A percentile compares a stretch with the other conserved stretches of the same genome.
Evolutionary conservation across 2,888 invertebrate species (phyloP).

Genomic region (Acanthoscelides obtectus): DNA sequence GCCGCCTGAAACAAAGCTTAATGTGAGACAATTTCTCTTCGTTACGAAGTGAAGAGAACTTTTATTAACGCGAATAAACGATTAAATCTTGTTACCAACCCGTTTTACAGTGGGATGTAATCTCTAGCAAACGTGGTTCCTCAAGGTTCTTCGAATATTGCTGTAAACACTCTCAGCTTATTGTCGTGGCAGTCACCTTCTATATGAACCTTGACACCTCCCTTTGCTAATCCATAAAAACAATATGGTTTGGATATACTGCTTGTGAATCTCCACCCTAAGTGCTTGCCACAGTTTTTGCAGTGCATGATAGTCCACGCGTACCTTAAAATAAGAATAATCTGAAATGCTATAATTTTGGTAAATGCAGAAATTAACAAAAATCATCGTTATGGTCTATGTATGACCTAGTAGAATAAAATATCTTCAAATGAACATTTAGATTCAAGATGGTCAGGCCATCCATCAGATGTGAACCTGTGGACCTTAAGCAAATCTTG

Average conservation of each 20-base stretch:
- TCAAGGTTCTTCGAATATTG: constrained; percentile 9
- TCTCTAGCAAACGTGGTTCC: constrained; percentile 19
- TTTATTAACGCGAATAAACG: too few relatives aligned
- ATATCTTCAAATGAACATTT: too few relatives aligned
- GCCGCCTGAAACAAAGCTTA: too few relatives aligned
- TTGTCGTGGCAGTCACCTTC: constrained; percentile 8
- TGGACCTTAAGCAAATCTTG: too few relatives aligned
- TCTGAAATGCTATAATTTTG: neutral
- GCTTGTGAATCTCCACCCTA: constrained; percentile 80
- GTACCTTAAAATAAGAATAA: constrained; percentile 53
- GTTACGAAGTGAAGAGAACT: too few relatives aligned
- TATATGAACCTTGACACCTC: constrained; percentile 43
- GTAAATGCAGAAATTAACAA: constrained; percentile 4
- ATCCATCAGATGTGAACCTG: too few relatives aligned
- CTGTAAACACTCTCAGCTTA: neutral
- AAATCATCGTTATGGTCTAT: too few relatives aligned
- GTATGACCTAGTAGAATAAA: too few relatives aligned
- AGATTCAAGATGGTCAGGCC: too few relatives aligned
- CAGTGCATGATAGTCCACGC: constrained; percentile 77
- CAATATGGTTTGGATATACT: constrained; percentile 58
- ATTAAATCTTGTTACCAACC: constrained; percentile 8
- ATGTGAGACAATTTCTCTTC: too few relatives aligned
- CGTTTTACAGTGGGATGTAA: constrained; percentile 17
- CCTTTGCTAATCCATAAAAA: constrained; percentile 68
- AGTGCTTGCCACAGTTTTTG: constrained; percentile 59